Evolutionary conservation across 2,797 vertebrate species (phyloP), one percentile per base, ranked within the genome.

Genomic region (Champsocephalus gunnari): DNA sequence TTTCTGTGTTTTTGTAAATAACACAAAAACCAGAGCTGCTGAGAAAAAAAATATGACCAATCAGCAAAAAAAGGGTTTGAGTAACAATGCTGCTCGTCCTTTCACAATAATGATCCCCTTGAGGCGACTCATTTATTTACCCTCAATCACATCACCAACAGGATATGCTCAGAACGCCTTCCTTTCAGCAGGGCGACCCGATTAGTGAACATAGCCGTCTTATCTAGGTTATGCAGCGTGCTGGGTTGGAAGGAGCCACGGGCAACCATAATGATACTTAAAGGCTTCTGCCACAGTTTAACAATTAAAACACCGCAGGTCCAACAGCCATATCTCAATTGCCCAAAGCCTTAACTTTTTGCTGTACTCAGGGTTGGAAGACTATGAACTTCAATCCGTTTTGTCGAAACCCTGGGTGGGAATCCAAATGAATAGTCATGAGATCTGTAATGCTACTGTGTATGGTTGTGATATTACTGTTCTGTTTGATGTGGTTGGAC

Each of bases 151-250:
- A 79, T 87, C 80, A 82, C 81, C 80, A 77, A 57, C 77, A 73
- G 81, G 80, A 84, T 79, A 89, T 84, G 80, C 66, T 83, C 55
- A 84, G 77, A 87, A 85, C 82, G 84, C 59, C 67, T 83, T 84
- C 79, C 77, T 91, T 89, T 90, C 75, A 82, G 84, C 74, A 14
- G 68, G 63, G 72, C 44, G 21, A 79, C 79, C n/a, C 9, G 84
- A 88, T 66, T 24, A 2, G 80, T 77, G 86, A 88, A 87, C 81
- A 79, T 84, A 80, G 75, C 70, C 64, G 13, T 84, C 90, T 95
- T 94, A 95, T 95, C 93, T 90, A 65, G 77, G 82, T 79, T 84
- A 87, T 87, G 91, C 93, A 95, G 94, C 88, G 83, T 85, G 84
- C 82, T 63, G 69, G 81, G 80, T 67, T 88, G 88, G 82, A 92